These are phyloP conservation scores for Pocota personata DNA, from an alignment of 2,888 invertebrate genomes.

Conservation along the genomic window DNA sequence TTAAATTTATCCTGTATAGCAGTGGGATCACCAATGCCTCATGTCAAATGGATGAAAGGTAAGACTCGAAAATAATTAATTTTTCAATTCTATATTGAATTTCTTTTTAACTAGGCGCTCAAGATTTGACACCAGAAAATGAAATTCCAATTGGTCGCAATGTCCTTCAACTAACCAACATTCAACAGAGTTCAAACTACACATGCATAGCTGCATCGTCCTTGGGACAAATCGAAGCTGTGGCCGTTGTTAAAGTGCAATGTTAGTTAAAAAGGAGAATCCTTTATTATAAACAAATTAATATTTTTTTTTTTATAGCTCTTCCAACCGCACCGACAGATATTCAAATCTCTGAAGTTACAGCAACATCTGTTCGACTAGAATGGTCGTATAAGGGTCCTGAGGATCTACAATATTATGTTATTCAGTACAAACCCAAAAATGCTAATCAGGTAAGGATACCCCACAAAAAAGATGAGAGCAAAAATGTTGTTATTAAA, in stretches of 20 bases:
- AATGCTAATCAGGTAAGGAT: slow-evolving; percentile 89
- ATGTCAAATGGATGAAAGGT: slow-evolving; percentile 96
- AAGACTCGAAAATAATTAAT: slow-evolving; percentile 25
- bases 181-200: slow-evolving; percentile 97
- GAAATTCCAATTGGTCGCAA: slow-evolving; percentile 93
- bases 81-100: not conserved
- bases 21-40: slow-evolving; percentile 98
- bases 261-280: slow-evolving; percentile 86
- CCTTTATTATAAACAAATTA: slow-evolving; percentile 2
- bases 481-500: slow-evolving; percentile 18
- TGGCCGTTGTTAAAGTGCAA: slow-evolving; percentile 96
- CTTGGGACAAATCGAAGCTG: slow-evolving; percentile 94
- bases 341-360: slow-evolving; percentile 95
- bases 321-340: slow-evolving; percentile 95
- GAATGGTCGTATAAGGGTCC: slow-evolving; percentile 96
- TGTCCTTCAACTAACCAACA: slow-evolving; percentile 92
- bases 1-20: slow-evolving; percentile 98
- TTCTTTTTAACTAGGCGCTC: slow-evolving; percentile 84
- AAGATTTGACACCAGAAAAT: slow-evolving; percentile 94
- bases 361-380: slow-evolving; percentile 95
- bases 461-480: not conserved
- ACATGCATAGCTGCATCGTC: slow-evolving; percentile 98
- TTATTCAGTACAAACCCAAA: slow-evolving; percentile 98
- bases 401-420: slow-evolving; percentile 96
- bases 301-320: slow-evolving; percentile 84